Percentiles rank a stretch among this genome's conserved stretches.
These are phyloP conservation scores for Spheniscus humboldti DNA, from an alignment of 2,797 vertebrate species.

Conservation along the genomic window DNA sequence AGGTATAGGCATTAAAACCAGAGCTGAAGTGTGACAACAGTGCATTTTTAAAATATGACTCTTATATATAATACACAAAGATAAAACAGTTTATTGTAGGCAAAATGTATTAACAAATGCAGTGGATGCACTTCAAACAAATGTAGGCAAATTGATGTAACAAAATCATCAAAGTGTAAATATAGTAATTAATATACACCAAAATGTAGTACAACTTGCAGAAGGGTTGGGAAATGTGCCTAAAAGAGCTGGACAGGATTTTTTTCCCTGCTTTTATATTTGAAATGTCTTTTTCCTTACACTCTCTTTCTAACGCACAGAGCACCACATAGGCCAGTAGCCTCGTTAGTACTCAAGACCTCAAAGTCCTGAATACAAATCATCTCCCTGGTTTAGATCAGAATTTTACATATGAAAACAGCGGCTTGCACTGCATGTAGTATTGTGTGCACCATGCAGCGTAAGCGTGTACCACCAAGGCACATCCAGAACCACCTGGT, in stretches of 20 bases:
- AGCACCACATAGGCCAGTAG: not conserved
- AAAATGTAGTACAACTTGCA: not conserved
- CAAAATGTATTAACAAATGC: not conserved
- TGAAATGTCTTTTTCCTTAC: not conserved
- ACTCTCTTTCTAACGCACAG: not conserved
- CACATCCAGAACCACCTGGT: not conserved
- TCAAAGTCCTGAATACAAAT: not conserved
- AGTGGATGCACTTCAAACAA: not conserved
- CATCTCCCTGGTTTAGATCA: not conserved
- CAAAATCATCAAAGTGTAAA: not conserved
- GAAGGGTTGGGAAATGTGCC: not conserved
- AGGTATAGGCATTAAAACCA: not conserved
- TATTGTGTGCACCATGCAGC: not conserved
- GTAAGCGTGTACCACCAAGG: rapidly evolving
- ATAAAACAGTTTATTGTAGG: not conserved
- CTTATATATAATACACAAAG: not conserved
- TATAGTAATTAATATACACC: not conserved
- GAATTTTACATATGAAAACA: not conserved
- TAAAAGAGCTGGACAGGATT: not conserved
- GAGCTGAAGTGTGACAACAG: not conserved
- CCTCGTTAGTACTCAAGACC: not conserved
- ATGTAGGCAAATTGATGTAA: not conserved
- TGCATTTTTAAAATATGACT: not conserved
- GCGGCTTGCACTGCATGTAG: not conserved
- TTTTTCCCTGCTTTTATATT: not conserved